Evolutionary conservation across 1,140 invertebrate genomes (phyloP).

Genomic region (Pectinophora gossypiella): DNA sequence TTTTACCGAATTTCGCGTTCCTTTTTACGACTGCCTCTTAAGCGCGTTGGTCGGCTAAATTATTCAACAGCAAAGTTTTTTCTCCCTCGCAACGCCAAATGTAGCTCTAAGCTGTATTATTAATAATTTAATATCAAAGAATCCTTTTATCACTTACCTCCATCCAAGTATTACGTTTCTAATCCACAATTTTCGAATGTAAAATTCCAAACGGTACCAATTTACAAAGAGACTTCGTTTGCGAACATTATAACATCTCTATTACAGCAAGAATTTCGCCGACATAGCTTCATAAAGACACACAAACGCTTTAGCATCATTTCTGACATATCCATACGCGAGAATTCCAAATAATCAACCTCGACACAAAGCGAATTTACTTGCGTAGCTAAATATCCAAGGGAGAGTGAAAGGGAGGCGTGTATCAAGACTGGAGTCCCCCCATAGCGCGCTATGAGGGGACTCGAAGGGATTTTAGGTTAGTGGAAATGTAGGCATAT

Average conservation of each 20-base stretch:
- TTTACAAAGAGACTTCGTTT: no score
- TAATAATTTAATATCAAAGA: slow-evolving; percentile 33
- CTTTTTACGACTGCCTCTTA: slow-evolving; percentile 64
- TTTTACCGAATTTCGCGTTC: slow-evolving; percentile 65
- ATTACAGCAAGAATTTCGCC: no score
- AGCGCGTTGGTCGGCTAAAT: slow-evolving; percentile 55
- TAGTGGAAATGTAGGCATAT: slow-evolving; percentile 76
- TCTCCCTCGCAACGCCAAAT: slow-evolving; percentile 29
- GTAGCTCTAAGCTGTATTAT: slow-evolving; percentile 33
- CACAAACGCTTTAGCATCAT: background rate
- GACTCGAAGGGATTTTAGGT: slow-evolving; percentile 67
- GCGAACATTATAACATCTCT: no score
- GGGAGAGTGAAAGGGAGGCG: slow-evolving; percentile 66
- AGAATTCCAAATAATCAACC: slow-evolving; percentile 64
- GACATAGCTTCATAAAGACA: no score
- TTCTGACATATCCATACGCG: slow-evolving; percentile 3
- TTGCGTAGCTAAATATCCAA: slow-evolving; percentile 58
- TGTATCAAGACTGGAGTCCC: slow-evolving; percentile 58
- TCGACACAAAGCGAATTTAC: slow-evolving; percentile 62
- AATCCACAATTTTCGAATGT: no score
- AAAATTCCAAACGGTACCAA: no score
- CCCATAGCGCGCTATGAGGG: slow-evolving; percentile 64
- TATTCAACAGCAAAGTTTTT: slow-evolving; percentile 54
- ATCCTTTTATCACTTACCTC: background rate
- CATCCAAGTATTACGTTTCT: no score